Base-by-base conservation (phyloP, 2,113 vertebrate species). In the Cyphomyrus plagiostoma region DNA sequence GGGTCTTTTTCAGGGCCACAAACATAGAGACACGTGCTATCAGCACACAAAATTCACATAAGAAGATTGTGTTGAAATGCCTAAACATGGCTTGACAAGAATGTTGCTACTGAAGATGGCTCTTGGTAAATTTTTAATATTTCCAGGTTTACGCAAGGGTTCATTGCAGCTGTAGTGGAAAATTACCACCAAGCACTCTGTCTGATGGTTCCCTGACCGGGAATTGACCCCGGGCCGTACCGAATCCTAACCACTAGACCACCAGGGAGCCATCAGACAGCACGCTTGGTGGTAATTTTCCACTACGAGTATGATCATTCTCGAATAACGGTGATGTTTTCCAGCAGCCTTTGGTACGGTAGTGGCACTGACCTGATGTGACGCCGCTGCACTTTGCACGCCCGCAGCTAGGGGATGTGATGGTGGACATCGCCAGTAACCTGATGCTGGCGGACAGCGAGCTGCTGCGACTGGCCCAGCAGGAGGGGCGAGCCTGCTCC, bases 381-480 rank as follows among this genome's bases (percentile, higher is more conserved):
- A 52, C 19, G 0, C 1, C 6, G 23, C 39, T 30, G 50, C 23
- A 6, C 3, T 48, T 35, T 15, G 23, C 83, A 30, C 94, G 70
- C 42, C 62, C 42, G 66, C 92, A 99, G 98, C 96, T 99, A 0
- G 98, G 98, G 0, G 97, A 98, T 0, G 97, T 98, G 92, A 98
- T 99, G 97, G 96, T 99, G 21, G 98, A 97, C 94, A 98, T 99
- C 92, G 97, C 98, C 19, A 99, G 98, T 91, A 99, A 99, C 91
- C 94, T 99, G 92, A 98, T 99, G 98, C 93, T 98, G 92, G 97
- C 98, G 0, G 98, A 99, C 3, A 98, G 99, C 90, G 94, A 96
- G 2, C 97, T 99, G 85, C 95, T 99, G 88, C 97, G 96, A 97
- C 96, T 97, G 96, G 98, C 98, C 0, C 98, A 99, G 94, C 96